Evolutionary conservation across 2,888 invertebrate genomes (phyloP), one percentile per base, ranked within the genome.

Genomic region (Rutpela maculata): DNA sequence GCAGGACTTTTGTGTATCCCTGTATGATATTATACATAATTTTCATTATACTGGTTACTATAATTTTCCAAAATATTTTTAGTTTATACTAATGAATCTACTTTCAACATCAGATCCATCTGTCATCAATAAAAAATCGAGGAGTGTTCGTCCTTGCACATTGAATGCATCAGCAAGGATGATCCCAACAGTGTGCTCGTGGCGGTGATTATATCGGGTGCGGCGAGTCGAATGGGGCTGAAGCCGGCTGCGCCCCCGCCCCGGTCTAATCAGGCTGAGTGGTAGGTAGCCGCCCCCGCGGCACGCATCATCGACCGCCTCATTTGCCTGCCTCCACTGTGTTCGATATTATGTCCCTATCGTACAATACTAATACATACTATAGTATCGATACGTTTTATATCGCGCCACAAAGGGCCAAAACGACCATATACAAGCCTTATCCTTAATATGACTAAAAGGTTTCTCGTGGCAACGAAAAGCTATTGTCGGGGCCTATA

Each of bases 261-360:
- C 85, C 85, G 82, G 78, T 84, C 81, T 84, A 85, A 85, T 85
- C 85, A 84, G 80, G 70, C 82, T 81, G 84, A 85, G 85, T 85
- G 84, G 81, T 59, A 75, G 75, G 77, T 71, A 78, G 76, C 82
- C 84, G 79, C 82, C 81, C 82, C 83, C 82, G 81, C 80, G 76
- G 82, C 83, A 84, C 84, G 84, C 84, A 84, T 83, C 84, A 84
- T 84, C 84, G 84, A 84, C 84, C 84, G 83, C 84, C 84, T 84
- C 84, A 84, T 84, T 84, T 84, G 84, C 84, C 83, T 84, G 81
- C 83, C 75, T 78, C 76, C 80, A 57, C 71, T 43, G 22, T 43
- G 60, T 70, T 70, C 70, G 70, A 60, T 70, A 60, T 60, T 63
- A 26, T 55, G 22, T 50, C 55, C 26, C 63, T 43, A 19, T 19